These are phyloP conservation scores for Hedya salicella DNA, from an alignment of 2,888 invertebrate genomes.

Conservation along the genomic window DNA sequence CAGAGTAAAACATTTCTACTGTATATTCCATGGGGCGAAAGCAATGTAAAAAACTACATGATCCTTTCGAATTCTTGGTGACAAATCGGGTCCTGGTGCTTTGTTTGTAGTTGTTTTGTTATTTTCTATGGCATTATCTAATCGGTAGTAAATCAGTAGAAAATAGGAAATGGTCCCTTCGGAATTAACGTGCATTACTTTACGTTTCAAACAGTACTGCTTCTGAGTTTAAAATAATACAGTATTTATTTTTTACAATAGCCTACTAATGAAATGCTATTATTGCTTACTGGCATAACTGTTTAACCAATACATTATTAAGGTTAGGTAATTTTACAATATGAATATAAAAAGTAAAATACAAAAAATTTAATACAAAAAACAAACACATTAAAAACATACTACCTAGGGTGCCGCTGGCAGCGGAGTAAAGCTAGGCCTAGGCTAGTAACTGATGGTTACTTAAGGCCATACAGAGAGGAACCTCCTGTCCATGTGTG, in stretches of 20 bases:
- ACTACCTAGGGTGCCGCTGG: no score
- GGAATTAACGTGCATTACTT: slow-evolving; percentile 27
- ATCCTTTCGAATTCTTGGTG: slow-evolving; percentile 31
- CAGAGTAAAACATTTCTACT: slow-evolving; percentile 10
- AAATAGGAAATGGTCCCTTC: slow-evolving; percentile 24
- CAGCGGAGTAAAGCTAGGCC: no score
- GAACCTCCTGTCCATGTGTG: no score
- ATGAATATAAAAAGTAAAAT: no score
- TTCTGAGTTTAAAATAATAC: slow-evolving; percentile 9
- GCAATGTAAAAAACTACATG: slow-evolving; percentile 14
- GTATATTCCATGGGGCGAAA: slow-evolving; percentile 3
- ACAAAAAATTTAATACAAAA: no score
- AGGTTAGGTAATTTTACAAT: no score
- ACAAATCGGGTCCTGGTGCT: slow-evolving; percentile 30
- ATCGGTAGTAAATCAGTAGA: slow-evolving; percentile 37
- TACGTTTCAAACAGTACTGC: slow-evolving; percentile 21
- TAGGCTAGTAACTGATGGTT: no score
- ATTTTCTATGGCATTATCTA: slow-evolving; percentile 27
- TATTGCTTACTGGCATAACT: no score
- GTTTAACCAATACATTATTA: no score
- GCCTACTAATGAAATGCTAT: no score
- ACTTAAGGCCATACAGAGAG: no score
- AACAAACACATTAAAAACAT: no score
- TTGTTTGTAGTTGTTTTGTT: slow-evolving; percentile 33
- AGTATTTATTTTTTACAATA: not conserved